Percentiles rank a stretch among this genome's conserved stretches.
These are phyloP conservation scores for Antechinus stuartii DNA, from an alignment of 2,113 vertebrate genomes.

Conservation along the genomic window DNA sequence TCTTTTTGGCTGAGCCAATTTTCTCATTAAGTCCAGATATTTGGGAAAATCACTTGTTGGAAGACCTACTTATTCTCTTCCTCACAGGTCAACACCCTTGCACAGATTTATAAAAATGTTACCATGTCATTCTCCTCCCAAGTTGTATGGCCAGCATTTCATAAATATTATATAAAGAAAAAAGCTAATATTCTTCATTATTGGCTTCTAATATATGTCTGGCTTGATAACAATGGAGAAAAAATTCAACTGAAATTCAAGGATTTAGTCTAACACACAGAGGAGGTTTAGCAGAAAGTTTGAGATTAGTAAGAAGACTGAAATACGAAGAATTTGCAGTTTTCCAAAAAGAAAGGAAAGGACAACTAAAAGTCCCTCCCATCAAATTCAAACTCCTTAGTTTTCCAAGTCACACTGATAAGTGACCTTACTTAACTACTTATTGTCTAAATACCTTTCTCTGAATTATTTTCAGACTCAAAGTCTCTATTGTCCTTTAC, in stretches of 20 bases:
- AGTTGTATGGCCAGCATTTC: conserved; percentile 16
- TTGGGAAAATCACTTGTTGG: conserved; percentile 63
- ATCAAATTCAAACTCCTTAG: not conserved
- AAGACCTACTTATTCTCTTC: conserved; percentile 16
- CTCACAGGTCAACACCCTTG: conserved; percentile 44
- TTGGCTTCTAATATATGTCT: not conserved
- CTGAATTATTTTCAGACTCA: not conserved
- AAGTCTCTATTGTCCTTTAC: not conserved
- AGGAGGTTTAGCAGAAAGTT: not conserved
- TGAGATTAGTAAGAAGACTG: not conserved
- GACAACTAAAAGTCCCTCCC: not conserved
- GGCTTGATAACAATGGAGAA: not conserved
- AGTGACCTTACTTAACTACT: not conserved
- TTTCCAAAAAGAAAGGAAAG: not conserved
- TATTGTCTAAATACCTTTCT: not conserved
- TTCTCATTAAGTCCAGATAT: conserved; percentile 66
- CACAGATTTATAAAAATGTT: conserved; percentile 21
- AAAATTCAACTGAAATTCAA: conserved; percentile 34
- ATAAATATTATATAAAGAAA: conserved; percentile 29
- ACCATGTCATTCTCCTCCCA: conserved; percentile 43
- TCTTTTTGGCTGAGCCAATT: conserved; percentile 53
- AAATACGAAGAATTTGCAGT: not conserved
- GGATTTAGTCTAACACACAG: not conserved
- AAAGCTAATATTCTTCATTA: conserved; percentile 15
- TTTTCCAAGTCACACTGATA: not conserved